phyloP scores from a whole-genome alignment of 1,140 invertebrate species.

The Macrobrachium rosenbergii region DNA sequence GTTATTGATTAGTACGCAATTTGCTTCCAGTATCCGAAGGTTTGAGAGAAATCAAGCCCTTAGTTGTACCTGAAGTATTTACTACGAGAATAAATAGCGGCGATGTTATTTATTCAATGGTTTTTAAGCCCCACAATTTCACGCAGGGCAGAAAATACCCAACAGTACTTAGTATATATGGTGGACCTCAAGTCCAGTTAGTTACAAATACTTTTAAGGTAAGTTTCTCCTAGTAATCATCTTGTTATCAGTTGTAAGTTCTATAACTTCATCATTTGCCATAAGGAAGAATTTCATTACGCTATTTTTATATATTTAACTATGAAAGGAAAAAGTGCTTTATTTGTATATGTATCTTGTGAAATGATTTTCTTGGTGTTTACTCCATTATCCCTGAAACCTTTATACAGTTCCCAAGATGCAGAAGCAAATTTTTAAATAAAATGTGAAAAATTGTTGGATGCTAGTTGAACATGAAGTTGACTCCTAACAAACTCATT shows the following conservation, averaged over 20 bases:
- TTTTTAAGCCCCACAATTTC: slow-evolving; percentile 89
- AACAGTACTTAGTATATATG: slow-evolving; percentile 96
- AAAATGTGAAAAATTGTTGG: too few relatives aligned
- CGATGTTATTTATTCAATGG: slow-evolving; percentile 76
- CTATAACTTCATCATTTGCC: not conserved
- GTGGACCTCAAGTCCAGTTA: slow-evolving; percentile 96
- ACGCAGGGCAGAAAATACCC: slow-evolving; percentile 86
- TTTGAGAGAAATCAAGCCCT: slow-evolving; percentile 56
- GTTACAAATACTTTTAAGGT: slow-evolving; percentile 97
- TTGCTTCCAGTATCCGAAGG: slow-evolving; percentile 54
- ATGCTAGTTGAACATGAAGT: too few relatives aligned
- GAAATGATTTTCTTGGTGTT: too few relatives aligned
- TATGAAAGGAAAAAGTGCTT: too few relatives aligned
- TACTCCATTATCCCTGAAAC: too few relatives aligned
- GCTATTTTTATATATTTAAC: too few relatives aligned
- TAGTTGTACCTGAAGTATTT: slow-evolving; percentile 63
- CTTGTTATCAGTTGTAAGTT: not conserved
- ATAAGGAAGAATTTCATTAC: too few relatives aligned
- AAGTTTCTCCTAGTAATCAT: slow-evolving; percentile 59
- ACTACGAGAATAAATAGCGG: slow-evolving; percentile 57
- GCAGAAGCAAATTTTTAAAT: too few relatives aligned
- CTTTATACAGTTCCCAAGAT: too few relatives aligned
- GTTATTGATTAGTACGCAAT: not conserved
- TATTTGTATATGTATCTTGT: too few relatives aligned
- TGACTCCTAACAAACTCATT: too few relatives aligned